Base-by-base conservation (phyloP, 2,113 vertebrate genomes). In the Nesoenas mayeri region DNA sequence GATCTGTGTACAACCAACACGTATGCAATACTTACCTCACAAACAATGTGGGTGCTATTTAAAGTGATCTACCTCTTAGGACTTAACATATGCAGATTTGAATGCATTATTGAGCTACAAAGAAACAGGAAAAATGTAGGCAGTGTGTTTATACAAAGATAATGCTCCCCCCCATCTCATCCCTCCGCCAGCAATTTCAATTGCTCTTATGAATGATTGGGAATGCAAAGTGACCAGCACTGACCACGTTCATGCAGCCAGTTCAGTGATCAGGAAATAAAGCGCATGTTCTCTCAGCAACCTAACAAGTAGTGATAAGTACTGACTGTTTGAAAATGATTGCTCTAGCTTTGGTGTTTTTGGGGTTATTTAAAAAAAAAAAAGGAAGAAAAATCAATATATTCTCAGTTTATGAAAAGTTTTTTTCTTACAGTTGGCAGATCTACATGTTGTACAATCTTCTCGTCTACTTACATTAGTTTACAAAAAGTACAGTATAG, bases 331-430 rank as follows among this genome's bases (percentile, higher is more conserved):
- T 69, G 61, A 91, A 90, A 95, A 91, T 64, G 78, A 92, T 84
- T 82, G 92, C 56, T 95, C 58, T 85, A 91, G 93, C 98, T 98
- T 98, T 97, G 97, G 97, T 97, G 95, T 92, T 97, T 97, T 89
- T 70, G 84, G 83, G 74, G 75, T 74, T 93, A 92, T 50, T 20
- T 25, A 25, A 66, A 15, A 54, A 47, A 93, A 72, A 78, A 83
- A 65, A 36, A 21, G 2, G 11, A 54, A 67, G 74, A 82, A 91
- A 96, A 92, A 79, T 48, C 71, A 89, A 92, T 90, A 95, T 95
- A 89, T 77, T 94, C 93, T 94, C 48, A 95, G 69, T 38, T 93
- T 95, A 96, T 92, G 97, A 97, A 96, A 94, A 89, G 51, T 15
- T 17, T 64, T 67, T 88, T 86, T 95, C 92, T 96, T 94, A 87